Base-by-base conservation (phyloP, 37 sponge, comb jelly and placozoan species). In the Amphimedon queenslandica region DNA sequence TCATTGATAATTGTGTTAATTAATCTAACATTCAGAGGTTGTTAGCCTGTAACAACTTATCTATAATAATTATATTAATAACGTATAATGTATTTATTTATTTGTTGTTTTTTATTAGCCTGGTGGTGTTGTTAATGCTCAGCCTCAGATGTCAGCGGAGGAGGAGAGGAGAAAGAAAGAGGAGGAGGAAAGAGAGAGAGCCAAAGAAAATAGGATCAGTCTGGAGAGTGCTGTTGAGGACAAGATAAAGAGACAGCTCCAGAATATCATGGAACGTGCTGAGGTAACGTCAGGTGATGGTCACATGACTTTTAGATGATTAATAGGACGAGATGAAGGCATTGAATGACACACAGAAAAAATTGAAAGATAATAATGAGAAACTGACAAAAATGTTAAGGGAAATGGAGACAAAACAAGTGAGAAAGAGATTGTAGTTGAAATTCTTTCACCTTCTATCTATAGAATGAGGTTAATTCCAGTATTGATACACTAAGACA, bases 311-410 rank as follows among this genome's bases (percentile, higher is more conserved):
- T n/a, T n/a, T n/a, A n/a, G n/a, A n/a, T n/a, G n/a, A n/a, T n/a
- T n/a, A n/a, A 25, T 68, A 93, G 90, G 74, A 74, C 3, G 96
- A 96, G 63, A 93, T 96, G 93, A 70, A 77, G 0, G 40, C 80
- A 33, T 68, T 92, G 57, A 39, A 71, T 35, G 42, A 80, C 34
- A 89, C 87, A 6, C 83, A 96, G 73, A 81, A 89, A 36, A 75
- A 86, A 27, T 82, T 96, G 58, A 64, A 82, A 76, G 63, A 82
- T 25, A 88, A 94, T 42, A 89, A 84, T 28, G 58, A 75, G 41
- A 64, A 84, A 40, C 65, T 96, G 36, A 87, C 74, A 28, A 58
- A 69, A 16, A 93, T 88, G 81, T 42, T 96, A 40, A 24, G 74
- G 21, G 83, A 85, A 13, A 82, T 96, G 68, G 88, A 89, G 32